Conservation (phyloP, 1,140 invertebrate genomes). For the Asobara japonica region DNA sequence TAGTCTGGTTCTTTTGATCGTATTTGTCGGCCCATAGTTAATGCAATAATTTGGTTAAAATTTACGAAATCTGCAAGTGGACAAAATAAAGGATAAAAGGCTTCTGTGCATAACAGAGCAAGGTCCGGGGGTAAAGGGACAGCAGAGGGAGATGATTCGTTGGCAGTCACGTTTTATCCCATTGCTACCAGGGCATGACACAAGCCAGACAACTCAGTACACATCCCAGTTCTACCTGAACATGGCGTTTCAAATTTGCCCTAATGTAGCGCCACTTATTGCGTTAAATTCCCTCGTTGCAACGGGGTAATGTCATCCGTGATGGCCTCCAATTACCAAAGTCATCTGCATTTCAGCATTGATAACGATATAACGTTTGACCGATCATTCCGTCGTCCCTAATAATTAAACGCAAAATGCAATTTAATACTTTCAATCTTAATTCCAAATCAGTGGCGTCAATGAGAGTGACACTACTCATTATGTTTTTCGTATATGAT, state of each 20-base stretch:
- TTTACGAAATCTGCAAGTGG: background rate
- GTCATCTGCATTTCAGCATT: background rate
- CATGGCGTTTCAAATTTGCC: background rate
- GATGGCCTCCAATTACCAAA: background rate
- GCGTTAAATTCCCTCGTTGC: background rate
- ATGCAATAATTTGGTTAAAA: conserved; percentile 1
- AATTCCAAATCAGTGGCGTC: too few species aligned
- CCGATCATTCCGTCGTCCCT: background rate
- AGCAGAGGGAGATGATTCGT: background rate
- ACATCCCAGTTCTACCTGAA: background rate
- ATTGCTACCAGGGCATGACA: conserved; percentile 1
- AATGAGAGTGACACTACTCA: too few species aligned
- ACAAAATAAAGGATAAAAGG: conserved; percentile 8
- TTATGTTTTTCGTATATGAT: too few species aligned
- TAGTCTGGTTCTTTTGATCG: background rate
- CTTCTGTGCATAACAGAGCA: background rate
- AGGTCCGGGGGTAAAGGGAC: background rate
- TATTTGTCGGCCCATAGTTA: background rate
- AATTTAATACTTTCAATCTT: too few species aligned
- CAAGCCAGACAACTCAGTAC: background rate
- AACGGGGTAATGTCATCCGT: background rate
- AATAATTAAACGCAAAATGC: too few species aligned
- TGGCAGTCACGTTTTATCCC: background rate
- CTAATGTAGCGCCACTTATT: conserved; percentile 16
- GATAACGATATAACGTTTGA: background rate